Conservation (phyloP, 2,888 invertebrate genomes). For the Argyresthia albistria region DNA sequence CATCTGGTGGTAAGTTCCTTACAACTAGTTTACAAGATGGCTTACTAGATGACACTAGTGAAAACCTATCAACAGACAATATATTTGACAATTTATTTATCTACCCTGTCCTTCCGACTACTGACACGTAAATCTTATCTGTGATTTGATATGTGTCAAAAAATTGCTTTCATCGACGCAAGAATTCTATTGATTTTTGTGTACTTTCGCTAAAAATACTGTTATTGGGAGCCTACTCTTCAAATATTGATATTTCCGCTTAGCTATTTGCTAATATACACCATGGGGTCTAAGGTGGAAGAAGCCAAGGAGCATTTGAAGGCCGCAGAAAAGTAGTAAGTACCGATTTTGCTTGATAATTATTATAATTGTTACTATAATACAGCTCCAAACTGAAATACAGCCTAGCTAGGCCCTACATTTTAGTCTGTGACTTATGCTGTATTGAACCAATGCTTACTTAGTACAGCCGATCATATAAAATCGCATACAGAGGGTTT, state of each 20-base stretch:
- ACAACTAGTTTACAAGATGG: too few species aligned
- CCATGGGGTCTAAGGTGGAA: slow-evolving; percentile 65
- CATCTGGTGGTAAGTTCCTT: too few species aligned
- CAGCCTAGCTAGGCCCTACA: neutral
- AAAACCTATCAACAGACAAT: too few species aligned
- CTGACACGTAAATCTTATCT: too few species aligned
- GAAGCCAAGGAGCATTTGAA: slow-evolving; percentile 86
- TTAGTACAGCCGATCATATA: neutral
- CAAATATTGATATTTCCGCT: neutral
- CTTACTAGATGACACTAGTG: too few species aligned
- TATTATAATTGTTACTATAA: neutral
- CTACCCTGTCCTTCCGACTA: too few species aligned
- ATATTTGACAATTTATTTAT: too few species aligned
- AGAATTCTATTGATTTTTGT: too few species aligned
- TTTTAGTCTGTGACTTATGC: neutral
- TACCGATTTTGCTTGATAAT: slow-evolving; percentile 10
- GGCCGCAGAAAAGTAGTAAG: slow-evolving; percentile 87
- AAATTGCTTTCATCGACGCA: too few species aligned
- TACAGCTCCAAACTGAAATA: neutral
- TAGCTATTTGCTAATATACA: neutral
- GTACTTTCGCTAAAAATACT: neutral
- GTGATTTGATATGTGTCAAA: too few species aligned
- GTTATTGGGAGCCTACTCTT: neutral
- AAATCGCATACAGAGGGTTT: neutral
- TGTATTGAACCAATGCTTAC: neutral